These are phyloP conservation scores for Meloidogyne exigua DNA, from an alignment of 1,140 invertebrate genomes.

Conservation along the genomic window DNA sequence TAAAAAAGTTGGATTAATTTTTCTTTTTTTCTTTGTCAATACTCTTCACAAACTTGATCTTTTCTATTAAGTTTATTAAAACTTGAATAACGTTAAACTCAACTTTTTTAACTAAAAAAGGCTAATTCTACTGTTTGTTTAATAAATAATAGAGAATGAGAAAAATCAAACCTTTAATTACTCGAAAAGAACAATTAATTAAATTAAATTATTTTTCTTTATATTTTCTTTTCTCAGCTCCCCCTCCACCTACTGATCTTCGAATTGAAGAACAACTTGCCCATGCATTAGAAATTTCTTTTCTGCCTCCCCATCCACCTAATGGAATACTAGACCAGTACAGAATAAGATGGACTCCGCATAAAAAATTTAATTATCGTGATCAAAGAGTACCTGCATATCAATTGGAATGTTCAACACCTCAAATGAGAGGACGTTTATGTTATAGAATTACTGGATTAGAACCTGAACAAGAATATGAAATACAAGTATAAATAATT, in stretches of 20 bases:
- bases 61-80: too few species aligned
- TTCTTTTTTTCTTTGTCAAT: too few species aligned
- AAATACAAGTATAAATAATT: slow-evolving; percentile 42
- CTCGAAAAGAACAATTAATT: neutral
- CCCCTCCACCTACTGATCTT: slow-evolving; percentile 58
- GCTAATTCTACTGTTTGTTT: too few species aligned
- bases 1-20: too few species aligned
- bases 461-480: slow-evolving; percentile 63
- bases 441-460: slow-evolving; percentile 58
- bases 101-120: too few species aligned
- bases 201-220: neutral
- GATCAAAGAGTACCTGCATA: slow-evolving; percentile 54
- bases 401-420: slow-evolving; percentile 57
- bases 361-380: slow-evolving; percentile 57
- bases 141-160: too few species aligned
- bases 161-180: too few species aligned
- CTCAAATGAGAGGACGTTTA: slow-evolving; percentile 51
- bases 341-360: slow-evolving; percentile 56
- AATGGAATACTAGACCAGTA: slow-evolving; percentile 60
- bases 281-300: slow-evolving; percentile 62
- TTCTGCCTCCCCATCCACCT: slow-evolving; percentile 57
- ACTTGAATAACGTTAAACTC: too few species aligned
- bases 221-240: slow-evolving; percentile 32
- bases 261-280: slow-evolving; percentile 54
- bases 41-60: too few species aligned